Base-by-base conservation (phyloP, 2,888 invertebrate genomes). In the Aelia acuminata region DNA sequence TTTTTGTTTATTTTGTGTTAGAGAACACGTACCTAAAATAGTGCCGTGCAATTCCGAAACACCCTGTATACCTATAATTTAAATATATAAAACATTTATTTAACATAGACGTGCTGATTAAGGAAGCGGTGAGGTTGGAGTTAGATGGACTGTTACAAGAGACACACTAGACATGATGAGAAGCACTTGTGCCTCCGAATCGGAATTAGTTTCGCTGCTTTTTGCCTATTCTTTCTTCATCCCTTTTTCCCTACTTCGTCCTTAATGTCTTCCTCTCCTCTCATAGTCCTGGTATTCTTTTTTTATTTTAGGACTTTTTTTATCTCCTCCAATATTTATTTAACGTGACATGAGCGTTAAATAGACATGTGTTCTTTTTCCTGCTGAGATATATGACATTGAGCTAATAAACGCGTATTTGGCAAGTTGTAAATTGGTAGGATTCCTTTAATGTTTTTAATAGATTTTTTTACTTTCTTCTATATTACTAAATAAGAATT, bases 141-240 rank as follows among this genome's bases (percentile, higher is more conserved):
- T 43, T 22, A 43, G 20, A n/a, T n/a, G 22, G n/a, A 43, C n/a
- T n/a, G n/a, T n/a, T n/a, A n/a, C n/a, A n/a, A 43, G 80, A 80
- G 8, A 3, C 80, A 47, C n/a, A 5, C 22, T 1, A 20, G 22
- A 75, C 43, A 13, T 13, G n/a, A 80, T 80, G 80, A 80, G 80
- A 80, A 47, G 31, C 80, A 80, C 80, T 80, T 80, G 80, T 80
- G 43, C 15, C 43, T n/a, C 80, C 80, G 43, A 80, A 80, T 80
- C 80, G 43, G 43, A 80, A 80, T 80, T 80, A 80, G 80, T 80
- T 80, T 80, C 80, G 43, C 80, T 15, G 43, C 43, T 80, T 80
- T 80, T 80, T 80, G n/a, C 43, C 80, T 80, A n/a, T 80, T 43
- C 80, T 39, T 80, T 22, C 43, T 80, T 43, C 43, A n/a, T 22